These are phyloP conservation scores for Hippocampus guttulatus DNA, from an alignment of 2,113 vertebrate genomes.

Conservation along the genomic window DNA sequence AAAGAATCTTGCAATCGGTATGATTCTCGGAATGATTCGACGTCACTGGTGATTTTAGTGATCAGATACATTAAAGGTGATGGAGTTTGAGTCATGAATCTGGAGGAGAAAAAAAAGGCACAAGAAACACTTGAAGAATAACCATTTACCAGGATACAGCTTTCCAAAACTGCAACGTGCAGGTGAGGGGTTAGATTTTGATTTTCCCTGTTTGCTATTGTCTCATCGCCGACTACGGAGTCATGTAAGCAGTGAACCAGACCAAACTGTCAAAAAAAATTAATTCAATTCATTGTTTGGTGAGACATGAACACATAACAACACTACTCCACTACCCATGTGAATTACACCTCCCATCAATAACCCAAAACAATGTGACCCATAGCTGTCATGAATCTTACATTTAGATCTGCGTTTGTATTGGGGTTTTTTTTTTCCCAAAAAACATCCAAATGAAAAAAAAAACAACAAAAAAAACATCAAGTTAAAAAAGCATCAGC, in stretches of 20 bases:
- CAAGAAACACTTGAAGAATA: constrained; percentile 73
- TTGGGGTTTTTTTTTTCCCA: background rate
- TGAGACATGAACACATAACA: constrained; percentile 58
- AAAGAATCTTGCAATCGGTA: constrained; percentile 37
- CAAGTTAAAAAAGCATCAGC: constrained; percentile 29
- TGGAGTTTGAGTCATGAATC: constrained; percentile 67
- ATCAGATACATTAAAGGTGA: constrained; percentile 73
- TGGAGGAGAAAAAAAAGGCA: constrained; percentile 60
- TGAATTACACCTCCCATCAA: constrained; percentile 24
- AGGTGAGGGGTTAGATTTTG: constrained; percentile 78
- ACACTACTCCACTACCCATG: constrained; percentile 46
- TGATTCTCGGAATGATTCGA: constrained; percentile 73
- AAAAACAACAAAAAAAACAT: constrained; percentile 10
- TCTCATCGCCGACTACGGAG: constrained; percentile 79
- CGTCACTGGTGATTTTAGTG: constrained; percentile 76
- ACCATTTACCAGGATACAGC: constrained; percentile 84
- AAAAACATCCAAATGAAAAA: constrained; percentile 27
- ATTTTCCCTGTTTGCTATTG: constrained; percentile 81
- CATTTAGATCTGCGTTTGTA: constrained; percentile 47
- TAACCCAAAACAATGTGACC: constrained; percentile 39
- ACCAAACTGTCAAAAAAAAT: constrained; percentile 82
- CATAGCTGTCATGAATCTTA: constrained; percentile 37
- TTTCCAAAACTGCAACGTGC: constrained; percentile 81
- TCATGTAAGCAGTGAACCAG: constrained; percentile 84
- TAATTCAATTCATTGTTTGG: constrained; percentile 71